phyloP scores from a whole-genome alignment of 2,113 vertebrate species.

The Falcunculus frontatus region DNA sequence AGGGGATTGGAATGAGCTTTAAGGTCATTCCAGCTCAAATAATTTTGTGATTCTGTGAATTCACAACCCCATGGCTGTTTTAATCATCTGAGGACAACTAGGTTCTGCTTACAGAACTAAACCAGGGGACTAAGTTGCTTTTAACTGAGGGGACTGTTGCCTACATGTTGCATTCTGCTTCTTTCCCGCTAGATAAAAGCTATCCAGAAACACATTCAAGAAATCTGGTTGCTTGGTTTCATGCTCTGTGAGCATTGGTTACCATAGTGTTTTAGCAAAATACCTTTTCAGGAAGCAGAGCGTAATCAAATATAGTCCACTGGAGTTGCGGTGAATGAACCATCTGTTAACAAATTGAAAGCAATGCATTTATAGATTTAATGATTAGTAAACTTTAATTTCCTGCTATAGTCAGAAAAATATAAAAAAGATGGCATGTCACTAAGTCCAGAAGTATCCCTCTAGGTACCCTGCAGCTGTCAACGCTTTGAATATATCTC shows the following conservation, averaged over 20 bases:
- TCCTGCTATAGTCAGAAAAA: not conserved
- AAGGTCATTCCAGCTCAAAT: not conserved
- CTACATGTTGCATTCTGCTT: not conserved
- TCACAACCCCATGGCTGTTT: not conserved
- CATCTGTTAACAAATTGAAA: constrained; percentile 9
- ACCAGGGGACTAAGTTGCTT: not conserved
- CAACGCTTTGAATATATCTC: not conserved
- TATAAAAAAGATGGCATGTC: not conserved
- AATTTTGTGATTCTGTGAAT: not conserved
- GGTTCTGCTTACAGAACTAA: not conserved
- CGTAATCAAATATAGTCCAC: not conserved
- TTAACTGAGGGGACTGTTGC: not conserved
- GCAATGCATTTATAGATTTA: not conserved
- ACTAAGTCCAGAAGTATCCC: not conserved
- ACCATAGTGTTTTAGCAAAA: constrained; percentile 38
- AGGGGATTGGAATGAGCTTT: not conserved
- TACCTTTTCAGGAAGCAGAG: constrained; percentile 25
- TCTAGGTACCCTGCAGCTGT: not conserved
- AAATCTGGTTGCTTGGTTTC: constrained; percentile 38
- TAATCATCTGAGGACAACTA: not conserved
- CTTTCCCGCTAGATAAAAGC: not conserved
- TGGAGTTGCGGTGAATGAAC: not conserved
- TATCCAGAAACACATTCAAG: constrained; percentile 22
- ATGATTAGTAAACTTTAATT: not conserved
- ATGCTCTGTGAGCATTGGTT: not conserved